Evolutionary conservation across 64 coral and sea anemone genomes (phyloP).

Genomic region (Dendronephthya gigantea): DNA sequence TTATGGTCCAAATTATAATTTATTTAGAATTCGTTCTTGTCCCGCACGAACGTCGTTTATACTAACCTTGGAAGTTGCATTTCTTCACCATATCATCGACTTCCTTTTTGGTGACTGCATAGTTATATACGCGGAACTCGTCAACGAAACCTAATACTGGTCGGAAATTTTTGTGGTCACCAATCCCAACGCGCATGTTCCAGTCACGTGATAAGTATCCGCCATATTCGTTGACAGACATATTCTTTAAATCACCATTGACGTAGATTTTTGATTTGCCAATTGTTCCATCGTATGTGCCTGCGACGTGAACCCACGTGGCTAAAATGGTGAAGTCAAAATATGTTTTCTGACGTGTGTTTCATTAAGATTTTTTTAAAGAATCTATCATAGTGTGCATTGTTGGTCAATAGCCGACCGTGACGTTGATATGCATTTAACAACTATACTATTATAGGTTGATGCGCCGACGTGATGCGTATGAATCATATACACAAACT

Average conservation of each 20-base stretch:
- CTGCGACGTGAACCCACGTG: slow-evolving; percentile 74
- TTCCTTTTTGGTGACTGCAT: slow-evolving; percentile 62
- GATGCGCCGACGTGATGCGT: no score
- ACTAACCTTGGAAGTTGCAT: slow-evolving; percentile 30
- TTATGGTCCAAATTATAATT: no score
- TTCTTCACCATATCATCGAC: slow-evolving; percentile 43
- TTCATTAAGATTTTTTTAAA: no score
- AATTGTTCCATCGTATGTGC: slow-evolving; percentile 77
- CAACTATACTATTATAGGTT: no score
- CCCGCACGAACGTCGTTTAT: neutral
- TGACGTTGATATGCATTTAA: no score
- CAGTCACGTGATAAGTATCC: slow-evolving; percentile 81
- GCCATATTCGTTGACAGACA: slow-evolving; percentile 52
- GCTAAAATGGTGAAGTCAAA: slow-evolving; percentile 16
- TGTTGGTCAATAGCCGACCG: no score
- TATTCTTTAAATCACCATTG: slow-evolving; percentile 80
- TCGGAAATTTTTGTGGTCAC: slow-evolving; percentile 87
- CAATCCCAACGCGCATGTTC: slow-evolving; percentile 77
- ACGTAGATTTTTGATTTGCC: slow-evolving; percentile 92
- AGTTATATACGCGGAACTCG: slow-evolving; percentile 99
- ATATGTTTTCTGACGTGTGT: neutral
- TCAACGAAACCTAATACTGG: slow-evolving; percentile 84
- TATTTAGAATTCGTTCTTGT: neutral
- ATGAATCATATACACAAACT: no score
- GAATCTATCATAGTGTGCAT: no score